Percentiles rank a stretch among this genome's conserved stretches.
These are phyloP conservation scores for Sarcophaga carnaria DNA, from an alignment of 2,888 invertebrate genomes.

Conservation along the genomic window DNA sequence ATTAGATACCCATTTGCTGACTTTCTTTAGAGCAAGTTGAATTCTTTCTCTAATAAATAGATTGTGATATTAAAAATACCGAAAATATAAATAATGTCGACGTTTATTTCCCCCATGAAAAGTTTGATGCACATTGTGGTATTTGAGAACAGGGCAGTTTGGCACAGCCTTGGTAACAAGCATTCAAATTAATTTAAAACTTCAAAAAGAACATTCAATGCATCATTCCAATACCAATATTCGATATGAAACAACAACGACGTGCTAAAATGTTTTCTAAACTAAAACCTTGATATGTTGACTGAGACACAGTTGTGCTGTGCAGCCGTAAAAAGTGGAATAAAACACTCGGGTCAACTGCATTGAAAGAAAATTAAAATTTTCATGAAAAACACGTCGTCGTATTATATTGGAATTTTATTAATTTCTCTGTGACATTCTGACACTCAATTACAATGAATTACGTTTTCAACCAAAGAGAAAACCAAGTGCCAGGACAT, in stretches of 20 bases:
- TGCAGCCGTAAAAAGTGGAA: neutral
- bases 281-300: slow-evolving; percentile 29
- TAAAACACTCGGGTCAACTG: neutral
- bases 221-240: too few relatives aligned
- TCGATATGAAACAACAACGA: neutral
- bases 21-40: too few relatives aligned
- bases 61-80: too few relatives aligned
- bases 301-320: slow-evolving; percentile 1
- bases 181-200: too few relatives aligned
- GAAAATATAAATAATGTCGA: too few relatives aligned
- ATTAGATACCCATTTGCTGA: too few relatives aligned
- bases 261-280: slow-evolving; percentile 27
- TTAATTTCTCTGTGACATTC: slow-evolving; percentile 54
- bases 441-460: slow-evolving; percentile 51
- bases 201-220: too few relatives aligned
- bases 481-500: slow-evolving; percentile 18
- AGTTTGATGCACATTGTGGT: too few relatives aligned
- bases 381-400: slow-evolving; percentile 36
- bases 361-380: slow-evolving; percentile 18
- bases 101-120: too few relatives aligned
- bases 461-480: slow-evolving; percentile 14
- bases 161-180: too few relatives aligned
- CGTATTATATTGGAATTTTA: slow-evolving; percentile 54
- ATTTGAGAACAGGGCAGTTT: too few relatives aligned
- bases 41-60: too few relatives aligned